Evolutionary conservation across 2,113 vertebrate genomes (phyloP), one percentile per base, ranked within the genome.

Genomic region (Sorex araneus): DNA sequence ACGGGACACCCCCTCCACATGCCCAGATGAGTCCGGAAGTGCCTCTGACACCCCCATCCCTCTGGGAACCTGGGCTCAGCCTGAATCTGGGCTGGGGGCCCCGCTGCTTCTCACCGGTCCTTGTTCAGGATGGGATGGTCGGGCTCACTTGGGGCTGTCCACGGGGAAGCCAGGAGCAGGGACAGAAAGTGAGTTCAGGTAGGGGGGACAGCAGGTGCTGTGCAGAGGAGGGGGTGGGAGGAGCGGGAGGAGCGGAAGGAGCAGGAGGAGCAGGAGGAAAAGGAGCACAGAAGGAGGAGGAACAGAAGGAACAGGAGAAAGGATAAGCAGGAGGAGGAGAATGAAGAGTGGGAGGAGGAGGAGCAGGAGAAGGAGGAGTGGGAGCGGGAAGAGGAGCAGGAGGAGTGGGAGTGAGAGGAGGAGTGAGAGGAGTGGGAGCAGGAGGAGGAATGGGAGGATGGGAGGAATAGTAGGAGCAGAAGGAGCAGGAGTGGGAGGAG

Each of bases 21-120:
- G 95, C 95, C 91, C 89, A 89, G 90, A 83, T 71, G 82, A 40
- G 45, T 94, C 82, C 18, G 47, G 92, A 93, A 94, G 83, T 74
- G 82, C 45, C 91, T 87, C 83, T 9, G 4, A 64, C 3, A 32
- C 81, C 50, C 43, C 0, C 25, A 45, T 70, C 90, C 93, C 75
- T 27, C 47, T 40, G 94, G 79, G 84, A 92, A 60, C n/a, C 8
- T 9, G 43, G 47, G 74, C 73, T 80, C 28, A 43, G 70, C 28
- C 74, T 64, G 87, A 76, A 34, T 70, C 54, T 36, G 18, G 21
- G 30, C n/a, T 94, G 70, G 75, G 70, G 76, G n/a, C 4, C 43
- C 28, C 32, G 25, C 11, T 2, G 18, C 19, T 32, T 28, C 27
- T 40, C 85, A 66, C 71, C 83, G 8, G 5, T 67, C 54, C 84